Base-by-base conservation (phyloP, 2,888 invertebrate genomes). In the Eristalinus sepulchralis region DNA sequence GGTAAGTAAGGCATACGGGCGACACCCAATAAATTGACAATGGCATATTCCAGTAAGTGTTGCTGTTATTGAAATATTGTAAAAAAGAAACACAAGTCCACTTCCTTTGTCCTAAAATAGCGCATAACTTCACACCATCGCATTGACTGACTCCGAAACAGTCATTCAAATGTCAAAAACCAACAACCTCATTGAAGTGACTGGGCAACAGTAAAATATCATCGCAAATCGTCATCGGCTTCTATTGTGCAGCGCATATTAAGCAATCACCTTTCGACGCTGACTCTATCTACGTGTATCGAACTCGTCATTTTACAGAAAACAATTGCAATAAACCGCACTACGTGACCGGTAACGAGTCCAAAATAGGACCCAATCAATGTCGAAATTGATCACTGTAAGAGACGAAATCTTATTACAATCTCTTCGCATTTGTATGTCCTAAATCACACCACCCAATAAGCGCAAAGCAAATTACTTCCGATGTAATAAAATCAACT, bases 381-480 rank as follows among this genome's bases (percentile, higher is more conserved):
- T 66, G 66, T 47, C 36, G 36, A 59, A 10, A 20, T 59, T 8
- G 24, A 39, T 10, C 75, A 39, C 17, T 66, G 39, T 64, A 64
- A 73, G 10, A 22, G 8, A 10, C 22, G 2, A 10, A 20, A 55
- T 22, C 10, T 55, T 62, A 63, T 64, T 59, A 34, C 20, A 57
- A 8, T 36, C 33, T 24, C 55, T 47, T 62, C 31, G 22, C n/a
- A 9, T 20, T 8, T 67, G 67, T 11, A 57, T 57, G 24, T 57
- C 47, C 47, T 8, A 47, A 57, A 13, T 11, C 24, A 24, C 24
- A 13, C 24, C 13, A 1, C 57, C 57, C 22, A n/a, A 11, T 57
- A 27, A 10, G 22, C 57, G 57, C 9, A 64, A 62, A n/a, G 17
- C 6, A 17, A 39, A 24, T 36, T n/a, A 75, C 75, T 75, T 76